phyloP scores from a whole-genome alignment of 2,113 vertebrate species.

The Rhinichthys klamathensis region DNA sequence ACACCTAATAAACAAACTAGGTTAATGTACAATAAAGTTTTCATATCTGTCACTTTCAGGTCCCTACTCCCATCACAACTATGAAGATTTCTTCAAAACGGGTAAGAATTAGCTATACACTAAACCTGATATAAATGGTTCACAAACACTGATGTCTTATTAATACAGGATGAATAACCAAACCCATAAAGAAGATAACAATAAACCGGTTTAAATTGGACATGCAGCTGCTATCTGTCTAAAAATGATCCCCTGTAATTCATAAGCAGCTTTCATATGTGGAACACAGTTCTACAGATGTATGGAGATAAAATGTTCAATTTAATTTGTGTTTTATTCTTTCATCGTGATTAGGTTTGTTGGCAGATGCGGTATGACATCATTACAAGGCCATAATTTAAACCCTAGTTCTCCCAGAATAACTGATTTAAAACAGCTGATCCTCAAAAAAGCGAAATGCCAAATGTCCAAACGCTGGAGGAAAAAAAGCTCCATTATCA shows the following conservation, averaged over 20 bases:
- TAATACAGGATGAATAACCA: background rate
- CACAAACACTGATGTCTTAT: conserved; percentile 24
- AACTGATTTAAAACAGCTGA: conserved; percentile 62
- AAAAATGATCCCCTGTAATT: conserved; percentile 46
- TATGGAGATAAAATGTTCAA: conserved; percentile 57
- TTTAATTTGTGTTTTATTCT: conserved; percentile 48
- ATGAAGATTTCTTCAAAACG: conserved; percentile 99
- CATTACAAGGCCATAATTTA: background rate
- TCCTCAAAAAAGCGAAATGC: conserved; percentile 53
- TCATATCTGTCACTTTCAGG: conserved; percentile 68
- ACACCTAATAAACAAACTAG: no score
- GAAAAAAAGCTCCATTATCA: background rate
- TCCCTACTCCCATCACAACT: conserved; percentile 87
- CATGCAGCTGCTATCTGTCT: background rate
- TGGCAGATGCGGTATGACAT: conserved; percentile 56
- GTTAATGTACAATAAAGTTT: background rate
- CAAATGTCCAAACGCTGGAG: background rate
- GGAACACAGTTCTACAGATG: conserved; percentile 47
- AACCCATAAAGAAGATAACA: background rate
- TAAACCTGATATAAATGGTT: background rate
- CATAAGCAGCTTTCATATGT: conserved; percentile 36
- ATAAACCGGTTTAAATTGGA: background rate
- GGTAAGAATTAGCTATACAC: conserved; percentile 75
- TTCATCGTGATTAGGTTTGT: conserved; percentile 60
- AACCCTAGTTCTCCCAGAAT: conserved; percentile 50